Evolutionary conservation across 2,888 invertebrate species (phyloP).

Genomic region (Dynastes grantii): DNA sequence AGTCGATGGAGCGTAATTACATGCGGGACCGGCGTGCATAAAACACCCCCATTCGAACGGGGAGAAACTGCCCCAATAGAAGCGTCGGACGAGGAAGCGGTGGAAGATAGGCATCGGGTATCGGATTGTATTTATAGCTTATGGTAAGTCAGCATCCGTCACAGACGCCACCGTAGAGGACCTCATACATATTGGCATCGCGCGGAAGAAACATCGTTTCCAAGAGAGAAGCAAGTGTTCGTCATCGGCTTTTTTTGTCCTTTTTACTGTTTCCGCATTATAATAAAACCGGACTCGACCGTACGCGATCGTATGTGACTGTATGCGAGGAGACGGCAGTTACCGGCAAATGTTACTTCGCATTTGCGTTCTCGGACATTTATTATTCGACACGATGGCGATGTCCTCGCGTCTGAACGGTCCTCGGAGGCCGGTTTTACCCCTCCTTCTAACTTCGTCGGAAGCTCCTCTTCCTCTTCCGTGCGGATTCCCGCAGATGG

Average conservation of each 20-base stretch:
- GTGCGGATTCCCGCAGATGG: constrained; percentile 63
- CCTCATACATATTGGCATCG: constrained; percentile 13
- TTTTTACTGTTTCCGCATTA: constrained; percentile 74
- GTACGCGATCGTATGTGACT: constrained; percentile 58
- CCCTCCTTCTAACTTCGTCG: constrained; percentile 3
- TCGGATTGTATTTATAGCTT: constrained; percentile 52
- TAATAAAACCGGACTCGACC: constrained; percentile 74
- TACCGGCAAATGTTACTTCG: constrained; percentile 71
- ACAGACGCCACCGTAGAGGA: neutral
- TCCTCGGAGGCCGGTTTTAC: constrained; percentile 49
- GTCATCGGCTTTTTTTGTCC: constrained; percentile 76
- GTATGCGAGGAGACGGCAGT: constrained; percentile 64
- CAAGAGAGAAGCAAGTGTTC: constrained; percentile 58
- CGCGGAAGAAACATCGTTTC: constrained; percentile 21
- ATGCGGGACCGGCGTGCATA: constrained; percentile 65
- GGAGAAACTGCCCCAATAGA: neutral
- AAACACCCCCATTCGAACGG: constrained; percentile 58
- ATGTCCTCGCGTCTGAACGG: constrained; percentile 61
- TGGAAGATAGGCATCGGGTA: constrained; percentile 38
- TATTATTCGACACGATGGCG: constrained; percentile 67
- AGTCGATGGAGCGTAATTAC: constrained; percentile 68
- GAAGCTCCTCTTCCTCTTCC: too few relatives aligned
- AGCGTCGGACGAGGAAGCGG: too few relatives aligned
- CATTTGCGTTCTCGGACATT: constrained; percentile 71
- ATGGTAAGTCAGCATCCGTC: constrained; percentile 12